These are phyloP conservation scores for Anas flavirostris DNA, from an alignment of 2,797 vertebrate species.

Conservation along the genomic window DNA sequence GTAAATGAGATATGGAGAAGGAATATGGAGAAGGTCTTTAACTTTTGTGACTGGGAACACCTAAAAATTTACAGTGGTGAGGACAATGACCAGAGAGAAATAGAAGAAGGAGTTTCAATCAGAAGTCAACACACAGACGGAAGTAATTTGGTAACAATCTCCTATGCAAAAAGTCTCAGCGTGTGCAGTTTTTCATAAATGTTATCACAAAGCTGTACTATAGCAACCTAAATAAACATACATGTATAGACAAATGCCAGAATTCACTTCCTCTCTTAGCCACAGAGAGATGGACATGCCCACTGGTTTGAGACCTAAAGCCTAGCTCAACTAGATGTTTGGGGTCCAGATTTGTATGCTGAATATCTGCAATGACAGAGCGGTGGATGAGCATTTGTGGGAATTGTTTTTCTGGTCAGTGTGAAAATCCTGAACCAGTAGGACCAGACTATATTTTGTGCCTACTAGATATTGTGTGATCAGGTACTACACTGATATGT, in stretches of 20 bases:
- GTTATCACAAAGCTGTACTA: background rate
- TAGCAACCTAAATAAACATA: background rate
- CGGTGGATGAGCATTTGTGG: background rate
- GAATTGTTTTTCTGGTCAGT: background rate
- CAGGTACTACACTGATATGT: background rate
- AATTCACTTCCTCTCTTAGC: background rate
- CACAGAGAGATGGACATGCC: background rate
- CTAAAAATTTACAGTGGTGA: background rate
- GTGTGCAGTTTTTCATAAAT: background rate
- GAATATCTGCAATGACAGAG: background rate
- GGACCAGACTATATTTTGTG: background rate
- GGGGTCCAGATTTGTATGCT: background rate
- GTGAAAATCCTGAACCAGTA: background rate
- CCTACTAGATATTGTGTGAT: rapidly evolving
- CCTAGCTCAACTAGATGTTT: background rate
- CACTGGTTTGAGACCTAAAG: background rate
- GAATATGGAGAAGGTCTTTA: background rate
- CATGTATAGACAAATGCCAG: background rate
- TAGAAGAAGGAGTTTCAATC: background rate
- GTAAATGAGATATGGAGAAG: background rate
- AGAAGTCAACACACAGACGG: background rate
- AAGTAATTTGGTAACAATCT: background rate
- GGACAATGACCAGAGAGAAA: background rate
- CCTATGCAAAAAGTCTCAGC: background rate
- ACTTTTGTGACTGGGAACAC: background rate